Conservation (phyloP, 2,888 invertebrate genomes). For the Proisotoma minuta region DNA sequence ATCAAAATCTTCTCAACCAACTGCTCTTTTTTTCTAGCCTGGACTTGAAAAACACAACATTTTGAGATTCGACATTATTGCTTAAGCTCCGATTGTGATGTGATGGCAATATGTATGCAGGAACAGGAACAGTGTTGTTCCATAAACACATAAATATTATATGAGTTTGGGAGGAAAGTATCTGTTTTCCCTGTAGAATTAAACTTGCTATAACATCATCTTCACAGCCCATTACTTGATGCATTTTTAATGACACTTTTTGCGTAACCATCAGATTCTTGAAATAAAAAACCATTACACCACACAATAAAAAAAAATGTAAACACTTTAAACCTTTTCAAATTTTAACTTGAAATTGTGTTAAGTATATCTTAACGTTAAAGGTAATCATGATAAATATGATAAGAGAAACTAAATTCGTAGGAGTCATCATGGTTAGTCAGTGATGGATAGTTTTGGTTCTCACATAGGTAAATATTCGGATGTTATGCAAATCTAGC, state of each 20-base stretch:
- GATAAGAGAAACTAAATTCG: background rate
- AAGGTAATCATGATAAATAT: background rate
- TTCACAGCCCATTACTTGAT: slow-evolving; percentile 11
- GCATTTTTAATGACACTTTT: slow-evolving; percentile 14
- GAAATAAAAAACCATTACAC: no score
- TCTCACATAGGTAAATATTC: background rate
- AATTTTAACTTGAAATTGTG: no score
- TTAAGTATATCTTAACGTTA: no score
- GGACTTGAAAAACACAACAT: no score
- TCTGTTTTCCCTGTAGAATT: background rate
- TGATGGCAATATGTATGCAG: no score
- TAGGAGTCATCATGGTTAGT: background rate
- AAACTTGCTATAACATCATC: slow-evolving; percentile 1
- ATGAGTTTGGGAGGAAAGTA: background rate
- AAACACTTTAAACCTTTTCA: no score
- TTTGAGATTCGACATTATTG: no score
- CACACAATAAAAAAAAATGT: no score
- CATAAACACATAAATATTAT: background rate
- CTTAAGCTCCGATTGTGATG: no score
- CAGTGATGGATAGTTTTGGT: background rate
- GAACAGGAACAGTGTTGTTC: background rate
- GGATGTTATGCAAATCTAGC: background rate
- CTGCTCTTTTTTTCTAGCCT: no score
- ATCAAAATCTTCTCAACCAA: slow-evolving; percentile 8
- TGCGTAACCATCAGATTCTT: slow-evolving; percentile 1